phyloP scores from a whole-genome alignment of 30 jellyfish, hydroid and myxozoan species.

The Pseudorhiza aurosa region DNA sequence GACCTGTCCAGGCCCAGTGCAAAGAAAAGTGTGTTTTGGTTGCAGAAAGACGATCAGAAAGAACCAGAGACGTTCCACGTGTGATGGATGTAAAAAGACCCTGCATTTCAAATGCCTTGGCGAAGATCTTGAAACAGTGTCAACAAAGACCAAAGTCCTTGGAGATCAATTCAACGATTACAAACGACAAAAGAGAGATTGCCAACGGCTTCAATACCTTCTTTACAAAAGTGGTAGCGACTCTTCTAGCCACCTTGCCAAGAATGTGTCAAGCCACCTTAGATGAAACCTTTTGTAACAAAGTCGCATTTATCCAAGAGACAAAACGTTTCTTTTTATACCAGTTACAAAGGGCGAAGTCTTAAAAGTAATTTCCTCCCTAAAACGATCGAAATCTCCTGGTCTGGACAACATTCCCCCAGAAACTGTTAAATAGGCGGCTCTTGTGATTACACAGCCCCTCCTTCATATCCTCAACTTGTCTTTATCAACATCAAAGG shows the following conservation, averaged over 20 bases:
- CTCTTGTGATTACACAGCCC: conserved; percentile 49
- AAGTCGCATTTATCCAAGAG: conserved; percentile 39
- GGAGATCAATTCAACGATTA: conserved; percentile 50
- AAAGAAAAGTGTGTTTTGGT: no score
- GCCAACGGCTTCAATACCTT: conserved; percentile 48
- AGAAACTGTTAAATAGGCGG: conserved; percentile 64
- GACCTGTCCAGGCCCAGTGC: no score
- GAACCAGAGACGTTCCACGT: no score
- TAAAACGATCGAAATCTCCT: conserved; percentile 66
- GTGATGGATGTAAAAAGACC: conserved; percentile 16
- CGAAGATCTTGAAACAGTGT: conserved; percentile 10
- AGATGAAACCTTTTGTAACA: conserved; percentile 30
- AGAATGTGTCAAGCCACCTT: conserved; percentile 28
- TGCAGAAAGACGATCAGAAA: no score
- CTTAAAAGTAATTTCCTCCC: conserved; percentile 45
- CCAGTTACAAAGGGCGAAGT: conserved; percentile 51
- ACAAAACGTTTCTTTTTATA: conserved; percentile 1
- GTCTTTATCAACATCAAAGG: conserved; percentile 36
- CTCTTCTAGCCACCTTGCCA: conserved; percentile 30
- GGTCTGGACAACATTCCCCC: conserved; percentile 75
- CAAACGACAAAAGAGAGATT: conserved; percentile 55
- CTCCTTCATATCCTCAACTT: conserved; percentile 46
- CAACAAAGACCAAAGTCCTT: conserved; percentile 55
- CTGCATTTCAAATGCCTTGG: conserved; percentile 32
- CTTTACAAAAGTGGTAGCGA: conserved; percentile 23